phyloP scores from a whole-genome alignment of 2,888 invertebrate genomes.

The Drosophila colorata region DNA sequence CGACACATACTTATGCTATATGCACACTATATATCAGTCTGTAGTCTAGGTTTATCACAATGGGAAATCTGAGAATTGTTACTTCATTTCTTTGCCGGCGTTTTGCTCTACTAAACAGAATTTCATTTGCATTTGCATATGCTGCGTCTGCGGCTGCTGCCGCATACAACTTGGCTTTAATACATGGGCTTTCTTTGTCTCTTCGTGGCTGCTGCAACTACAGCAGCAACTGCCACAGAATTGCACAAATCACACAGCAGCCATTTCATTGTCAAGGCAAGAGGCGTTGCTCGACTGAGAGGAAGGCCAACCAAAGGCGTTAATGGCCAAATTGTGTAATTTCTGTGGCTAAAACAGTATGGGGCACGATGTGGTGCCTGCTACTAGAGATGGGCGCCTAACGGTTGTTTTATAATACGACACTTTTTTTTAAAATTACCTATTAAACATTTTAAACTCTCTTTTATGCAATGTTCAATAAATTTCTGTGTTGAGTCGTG shows the following conservation, averaged over 20 bases:
- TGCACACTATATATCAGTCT: constrained; percentile 22
- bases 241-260: constrained; percentile 69
- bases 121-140: constrained; percentile 69
- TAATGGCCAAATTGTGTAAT: constrained; percentile 78
- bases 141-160: constrained; percentile 4
- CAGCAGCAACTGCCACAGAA: constrained; percentile 38
- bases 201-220: constrained; percentile 5
- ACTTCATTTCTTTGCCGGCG: constrained; percentile 56
- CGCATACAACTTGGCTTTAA: constrained; percentile 5
- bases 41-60: constrained; percentile 35
- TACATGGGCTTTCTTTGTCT: constrained; percentile 11
- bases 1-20: constrained; percentile 18
- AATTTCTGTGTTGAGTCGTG: too few relatives aligned
- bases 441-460: not conserved
- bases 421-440: not conserved
- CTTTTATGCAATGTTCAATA: too few relatives aligned
- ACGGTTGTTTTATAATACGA: too few relatives aligned
- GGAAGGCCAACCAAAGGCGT: constrained; percentile 55
- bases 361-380: not conserved
- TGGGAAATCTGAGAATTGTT: constrained; percentile 71
- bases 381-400: not conserved
- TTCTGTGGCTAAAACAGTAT: constrained; percentile 33
- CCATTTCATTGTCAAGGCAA: constrained; percentile 72
- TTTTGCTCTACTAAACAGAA: constrained; percentile 75
- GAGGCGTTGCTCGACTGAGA: constrained; percentile 12